Evolutionary conservation across 2,113 vertebrate species (phyloP).

Genomic region (Lutjanus erythropterus): DNA sequence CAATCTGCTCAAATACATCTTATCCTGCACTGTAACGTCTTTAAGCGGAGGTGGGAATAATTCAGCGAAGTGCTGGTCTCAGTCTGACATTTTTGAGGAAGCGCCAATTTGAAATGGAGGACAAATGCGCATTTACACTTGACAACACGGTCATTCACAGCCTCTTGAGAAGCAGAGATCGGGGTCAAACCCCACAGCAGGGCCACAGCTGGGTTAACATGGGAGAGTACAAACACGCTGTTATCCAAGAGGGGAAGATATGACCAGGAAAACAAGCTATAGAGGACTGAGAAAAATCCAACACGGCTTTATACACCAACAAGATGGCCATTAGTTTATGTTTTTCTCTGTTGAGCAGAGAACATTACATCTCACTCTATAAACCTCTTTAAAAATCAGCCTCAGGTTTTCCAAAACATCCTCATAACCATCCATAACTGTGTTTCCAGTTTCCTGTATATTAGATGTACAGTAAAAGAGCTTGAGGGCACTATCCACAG

Average conservation of each 20-base stretch:
- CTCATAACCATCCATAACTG: background rate
- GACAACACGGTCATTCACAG: conserved; percentile 46
- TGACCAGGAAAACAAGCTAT: background rate
- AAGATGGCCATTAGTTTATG: background rate
- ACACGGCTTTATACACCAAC: background rate
- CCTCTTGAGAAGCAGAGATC: conserved; percentile 16
- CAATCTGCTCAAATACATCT: background rate
- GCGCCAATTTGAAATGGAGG: background rate
- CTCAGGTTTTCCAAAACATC: background rate
- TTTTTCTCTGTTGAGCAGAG: background rate
- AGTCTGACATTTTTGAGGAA: conserved; percentile 31
- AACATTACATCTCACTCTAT: background rate
- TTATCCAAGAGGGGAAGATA: conserved; percentile 23
- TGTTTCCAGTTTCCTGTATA: conserved; percentile 12
- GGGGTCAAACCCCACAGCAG: conserved; percentile 15
- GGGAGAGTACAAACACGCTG: background rate
- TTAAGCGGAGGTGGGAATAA: conserved; percentile 11
- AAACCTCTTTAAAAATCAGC: background rate
- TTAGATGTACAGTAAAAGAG: background rate
- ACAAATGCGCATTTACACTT: conserved; percentile 35
- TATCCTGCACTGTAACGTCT: background rate
- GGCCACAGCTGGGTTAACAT: conserved; percentile 35
- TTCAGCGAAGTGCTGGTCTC: background rate
- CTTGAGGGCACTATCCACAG: background rate
- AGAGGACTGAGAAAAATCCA: background rate